Evolutionary conservation across 1,140 invertebrate species (phyloP).

Genomic region (Drosophila bocki): DNA sequence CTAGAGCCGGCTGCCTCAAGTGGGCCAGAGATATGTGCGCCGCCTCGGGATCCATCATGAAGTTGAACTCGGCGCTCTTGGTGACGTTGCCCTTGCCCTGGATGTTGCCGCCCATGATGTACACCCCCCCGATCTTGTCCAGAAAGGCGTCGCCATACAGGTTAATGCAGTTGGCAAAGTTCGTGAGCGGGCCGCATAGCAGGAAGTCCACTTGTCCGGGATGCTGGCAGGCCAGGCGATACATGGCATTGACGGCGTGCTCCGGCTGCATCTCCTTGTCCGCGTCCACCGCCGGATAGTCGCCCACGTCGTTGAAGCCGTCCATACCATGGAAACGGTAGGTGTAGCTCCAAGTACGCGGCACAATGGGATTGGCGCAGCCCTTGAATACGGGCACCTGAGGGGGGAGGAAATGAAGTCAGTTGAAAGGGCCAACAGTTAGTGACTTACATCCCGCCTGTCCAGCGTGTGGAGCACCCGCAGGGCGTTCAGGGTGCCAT

Average conservation of each 20-base stretch:
- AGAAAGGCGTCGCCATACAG: slow-evolving; percentile 88
- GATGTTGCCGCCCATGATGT: slow-evolving; percentile 92
- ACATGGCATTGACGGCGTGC: slow-evolving; percentile 84
- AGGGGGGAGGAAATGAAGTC: background rate
- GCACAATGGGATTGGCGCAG: slow-evolving; percentile 84
- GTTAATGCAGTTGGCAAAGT: slow-evolving; percentile 90
- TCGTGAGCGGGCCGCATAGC: slow-evolving; percentile 89
- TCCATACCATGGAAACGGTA: slow-evolving; percentile 86
- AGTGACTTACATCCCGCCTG: slow-evolving; percentile 86
- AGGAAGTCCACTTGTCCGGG: slow-evolving; percentile 45
- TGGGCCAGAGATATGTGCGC: slow-evolving; percentile 88
- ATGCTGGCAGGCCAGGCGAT: slow-evolving; percentile 84
- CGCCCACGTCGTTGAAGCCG: slow-evolving; percentile 87
- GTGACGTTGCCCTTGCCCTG: slow-evolving; percentile 88
- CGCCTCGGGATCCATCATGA: slow-evolving; percentile 91
- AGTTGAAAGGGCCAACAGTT: too few species aligned
- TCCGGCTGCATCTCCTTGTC: slow-evolving; percentile 27
- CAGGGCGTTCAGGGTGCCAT: slow-evolving; percentile 87
- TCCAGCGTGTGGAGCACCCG: slow-evolving; percentile 86
- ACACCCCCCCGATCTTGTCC: slow-evolving; percentile 87
- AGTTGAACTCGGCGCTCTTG: slow-evolving; percentile 91
- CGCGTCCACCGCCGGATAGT: slow-evolving; percentile 27
- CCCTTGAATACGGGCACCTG: slow-evolving; percentile 89
- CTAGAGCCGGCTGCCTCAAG: slow-evolving; percentile 85
- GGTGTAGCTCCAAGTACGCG: slow-evolving; percentile 12